Conservation (phyloP, 2,113 vertebrate genomes). For the Gymnogyps californianus region DNA sequence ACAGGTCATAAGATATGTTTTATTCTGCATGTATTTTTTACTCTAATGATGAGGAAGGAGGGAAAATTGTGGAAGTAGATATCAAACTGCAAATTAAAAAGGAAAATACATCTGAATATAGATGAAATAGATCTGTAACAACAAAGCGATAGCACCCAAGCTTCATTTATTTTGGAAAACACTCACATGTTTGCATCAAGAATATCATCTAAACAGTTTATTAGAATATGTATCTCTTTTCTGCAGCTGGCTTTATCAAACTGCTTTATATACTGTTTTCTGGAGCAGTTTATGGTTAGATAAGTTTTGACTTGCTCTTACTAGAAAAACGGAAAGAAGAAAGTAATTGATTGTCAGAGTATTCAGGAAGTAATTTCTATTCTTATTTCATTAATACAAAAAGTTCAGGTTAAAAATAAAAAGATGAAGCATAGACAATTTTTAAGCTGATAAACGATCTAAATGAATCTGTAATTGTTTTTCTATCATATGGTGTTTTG, state of each 20-base stretch:
- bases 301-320: slow-evolving; percentile 15
- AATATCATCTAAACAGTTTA: slow-evolving; percentile 46
- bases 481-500: neutral
- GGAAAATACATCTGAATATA: slow-evolving; percentile 9
- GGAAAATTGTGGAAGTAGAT: neutral
- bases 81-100: slow-evolving; percentile 37
- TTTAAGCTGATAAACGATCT: neutral
- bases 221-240: slow-evolving; percentile 52
- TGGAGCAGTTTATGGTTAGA: slow-evolving; percentile 35
- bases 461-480: neutral
- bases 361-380: neutral
- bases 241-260: slow-evolving; percentile 52
- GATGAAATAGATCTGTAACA: slow-evolving; percentile 17
- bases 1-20: neutral
- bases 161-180: slow-evolving; percentile 46
- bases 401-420: neutral
- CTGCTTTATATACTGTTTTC: slow-evolving; percentile 8
- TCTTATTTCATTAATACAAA: neutral
- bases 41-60: neutral
- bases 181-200: neutral
- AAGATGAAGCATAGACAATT: neutral
- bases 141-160: slow-evolving; percentile 3
- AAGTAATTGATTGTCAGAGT: neutral
- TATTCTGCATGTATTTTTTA: neutral
- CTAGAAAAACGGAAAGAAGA: neutral